Conservation (phyloP, 2,113 vertebrate species). For the Laticauda colubrina region DNA sequence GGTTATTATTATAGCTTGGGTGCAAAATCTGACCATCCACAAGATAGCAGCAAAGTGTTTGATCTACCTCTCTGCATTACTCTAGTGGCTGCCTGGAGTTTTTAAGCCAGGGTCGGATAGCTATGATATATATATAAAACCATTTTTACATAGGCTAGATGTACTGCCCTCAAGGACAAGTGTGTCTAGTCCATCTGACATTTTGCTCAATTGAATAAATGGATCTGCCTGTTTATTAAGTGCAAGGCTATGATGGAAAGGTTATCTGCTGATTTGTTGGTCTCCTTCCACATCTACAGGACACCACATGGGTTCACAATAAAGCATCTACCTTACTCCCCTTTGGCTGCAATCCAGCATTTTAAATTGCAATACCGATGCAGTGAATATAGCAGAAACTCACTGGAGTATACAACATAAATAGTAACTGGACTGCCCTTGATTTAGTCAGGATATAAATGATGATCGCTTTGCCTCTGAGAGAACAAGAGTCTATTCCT, state of each 20-base stretch:
- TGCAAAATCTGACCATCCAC: background rate
- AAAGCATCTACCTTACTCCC: slow-evolving; percentile 11
- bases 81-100: background rate
- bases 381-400: slow-evolving; percentile 3
- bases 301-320: background rate
- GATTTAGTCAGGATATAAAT: slow-evolving; percentile 28
- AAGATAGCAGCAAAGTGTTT: background rate
- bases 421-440: slow-evolving; percentile 12
- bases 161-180: background rate
- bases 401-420: slow-evolving; percentile 11
- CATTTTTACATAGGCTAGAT: background rate
- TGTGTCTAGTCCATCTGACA: background rate
- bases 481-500: slow-evolving; percentile 11
- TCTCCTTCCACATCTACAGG: background rate
- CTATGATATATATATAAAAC: background rate
- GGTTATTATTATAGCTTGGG: background rate
- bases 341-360: background rate
- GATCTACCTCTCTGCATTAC: background rate
- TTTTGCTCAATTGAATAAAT: background rate
- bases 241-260: background rate
- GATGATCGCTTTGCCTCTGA: slow-evolving; percentile 15
- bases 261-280: background rate
- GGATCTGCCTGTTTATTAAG: background rate
- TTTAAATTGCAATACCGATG: slow-evolving; percentile 23
- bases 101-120: background rate